Base-by-base conservation (phyloP, 2,797 vertebrate genomes). In the Lepus oiostolus region DNA sequence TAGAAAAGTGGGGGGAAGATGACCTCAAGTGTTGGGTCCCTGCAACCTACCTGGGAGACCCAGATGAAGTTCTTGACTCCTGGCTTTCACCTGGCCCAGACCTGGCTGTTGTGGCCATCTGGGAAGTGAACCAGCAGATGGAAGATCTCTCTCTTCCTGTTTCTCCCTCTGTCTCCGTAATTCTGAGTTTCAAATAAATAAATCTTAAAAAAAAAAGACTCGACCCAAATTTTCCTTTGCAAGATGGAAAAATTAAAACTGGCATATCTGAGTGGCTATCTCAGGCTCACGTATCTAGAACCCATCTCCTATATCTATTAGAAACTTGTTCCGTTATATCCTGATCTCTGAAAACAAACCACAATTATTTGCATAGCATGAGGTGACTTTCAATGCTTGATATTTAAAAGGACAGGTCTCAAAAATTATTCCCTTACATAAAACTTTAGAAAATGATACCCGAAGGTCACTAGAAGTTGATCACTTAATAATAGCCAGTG, bases 391-490 rank as follows among this genome's bases (percentile, higher is more conserved):
- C 35, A 26, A n/a, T 83, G 24, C 54, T 85, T 83, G 42, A 71
- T 71, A 62, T 32, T 54, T 60, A 88, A 96, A 63, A 32, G 16
- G 30, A 62, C 4, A 90, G 52, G 6, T 26, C 17, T 5, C 26
- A 80, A 65, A 93, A 75, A 28, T 67, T 79, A 75, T 80, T 83
- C 62, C 16, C n/a, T 5, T 79, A 28, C 67, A 30, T 65, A 54
- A 90, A 93, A 86, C 63, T 82, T 87, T 22, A 76, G 32, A 74
- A 92, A 85, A 42, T 26, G 19, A 38, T 74, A 5, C 32, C 70
- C 60, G 77, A 95, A 96, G 74, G 76, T 93, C 92, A 90, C 70
- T 91, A 86, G 35, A 92, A 77, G 63, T 79, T 81, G 68, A 89
- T 70, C 24, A 35, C 32, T 94, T 88, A 90, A 3, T 63, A 90